phyloP scores from a whole-genome alignment of 2,113 vertebrate genomes.

The Lethenteron reissneri region DNA sequence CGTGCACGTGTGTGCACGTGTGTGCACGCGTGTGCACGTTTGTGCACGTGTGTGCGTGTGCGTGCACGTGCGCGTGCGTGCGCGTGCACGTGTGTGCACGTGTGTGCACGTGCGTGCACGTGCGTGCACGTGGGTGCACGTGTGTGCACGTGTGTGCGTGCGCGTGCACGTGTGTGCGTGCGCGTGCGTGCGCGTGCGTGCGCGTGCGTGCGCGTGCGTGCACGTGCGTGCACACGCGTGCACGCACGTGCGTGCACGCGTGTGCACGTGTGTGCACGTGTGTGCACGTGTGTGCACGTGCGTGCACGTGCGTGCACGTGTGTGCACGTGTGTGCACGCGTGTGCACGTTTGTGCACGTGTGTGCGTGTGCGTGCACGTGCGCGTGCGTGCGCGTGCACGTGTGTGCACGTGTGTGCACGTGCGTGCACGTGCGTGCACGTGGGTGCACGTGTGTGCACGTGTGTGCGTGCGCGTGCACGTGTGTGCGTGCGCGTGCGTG shows the following conservation, averaged over 20 bases:
- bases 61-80: background rate
- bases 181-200: background rate
- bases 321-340: background rate
- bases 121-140: background rate
- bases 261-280: background rate
- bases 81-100: background rate
- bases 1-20: background rate
- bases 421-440: background rate
- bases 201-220: background rate
- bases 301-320: background rate
- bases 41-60: background rate
- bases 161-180: background rate
- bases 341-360: background rate
- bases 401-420: background rate
- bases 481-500: background rate
- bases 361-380: background rate
- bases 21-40: background rate
- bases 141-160: background rate
- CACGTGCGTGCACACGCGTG: background rate
- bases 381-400: background rate
- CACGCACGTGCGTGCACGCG: background rate
- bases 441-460: background rate
- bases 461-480: background rate
- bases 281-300: background rate
- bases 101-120: background rate